These are phyloP conservation scores for Atta colombica DNA, from an alignment of 1,140 invertebrate species.

Conservation along the genomic window DNA sequence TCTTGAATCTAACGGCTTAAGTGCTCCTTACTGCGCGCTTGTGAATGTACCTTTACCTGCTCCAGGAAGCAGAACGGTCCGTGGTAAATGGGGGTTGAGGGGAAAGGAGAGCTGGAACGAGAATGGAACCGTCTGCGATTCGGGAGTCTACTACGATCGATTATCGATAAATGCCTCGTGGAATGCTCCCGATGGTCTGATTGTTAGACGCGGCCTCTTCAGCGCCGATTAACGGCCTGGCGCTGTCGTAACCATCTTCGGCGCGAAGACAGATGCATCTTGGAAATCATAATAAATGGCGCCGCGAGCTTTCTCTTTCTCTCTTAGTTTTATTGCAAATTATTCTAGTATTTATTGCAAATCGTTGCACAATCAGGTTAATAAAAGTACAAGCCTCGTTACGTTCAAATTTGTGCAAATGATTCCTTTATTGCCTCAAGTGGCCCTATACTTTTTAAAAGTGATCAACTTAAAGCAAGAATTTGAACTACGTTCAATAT, in stretches of 20 bases:
- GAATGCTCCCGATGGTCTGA: conserved; percentile 66
- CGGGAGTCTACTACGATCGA: conserved; percentile 71
- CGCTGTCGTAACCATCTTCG: conserved; percentile 62
- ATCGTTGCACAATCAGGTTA: conserved; percentile 15
- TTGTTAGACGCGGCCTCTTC: conserved; percentile 63
- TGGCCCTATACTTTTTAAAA: background rate
- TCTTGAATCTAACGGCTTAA: conserved; percentile 50
- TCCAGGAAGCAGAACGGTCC: conserved; percentile 9
- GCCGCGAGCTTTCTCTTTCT: background rate
- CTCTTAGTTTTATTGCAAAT: no score
- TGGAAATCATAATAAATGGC: conserved; percentile 54
- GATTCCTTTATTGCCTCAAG: conserved; percentile 1
- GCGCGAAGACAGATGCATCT: conserved; percentile 56
- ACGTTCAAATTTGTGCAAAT: background rate
- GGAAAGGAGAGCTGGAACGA: conserved; percentile 43
- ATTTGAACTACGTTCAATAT: background rate
- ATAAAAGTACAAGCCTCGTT: conserved; percentile 38
- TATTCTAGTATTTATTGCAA: conserved; percentile 18
- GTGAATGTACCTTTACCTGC: conserved; percentile 55
- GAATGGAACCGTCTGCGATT: conserved; percentile 58
- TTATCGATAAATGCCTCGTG: conserved; percentile 76
- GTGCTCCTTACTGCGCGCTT: background rate
- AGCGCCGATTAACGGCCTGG: conserved; percentile 52
- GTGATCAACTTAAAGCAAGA: background rate
- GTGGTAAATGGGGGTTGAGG: conserved; percentile 8